Evolutionary conservation across 2,113 vertebrate genomes (phyloP), one percentile per base, ranked within the genome.

Genomic region (Aphelocoma coerulescens): DNA sequence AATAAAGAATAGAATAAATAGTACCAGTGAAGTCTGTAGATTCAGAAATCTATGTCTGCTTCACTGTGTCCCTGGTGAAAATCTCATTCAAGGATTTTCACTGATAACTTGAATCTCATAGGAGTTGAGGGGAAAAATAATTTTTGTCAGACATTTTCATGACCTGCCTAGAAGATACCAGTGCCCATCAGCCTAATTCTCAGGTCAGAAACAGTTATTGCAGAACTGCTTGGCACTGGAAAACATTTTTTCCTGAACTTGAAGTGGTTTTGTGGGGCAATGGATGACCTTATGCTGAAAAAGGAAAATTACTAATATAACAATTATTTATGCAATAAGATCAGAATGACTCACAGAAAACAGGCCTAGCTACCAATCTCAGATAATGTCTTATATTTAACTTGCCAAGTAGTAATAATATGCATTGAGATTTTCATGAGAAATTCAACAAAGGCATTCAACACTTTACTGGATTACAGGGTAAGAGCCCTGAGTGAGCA

Each of bases 401-500:
- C 44, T 90, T 83, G 17, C 16, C 22, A 48, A 68, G 19, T 16
- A 79, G 10, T 48, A 79, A 67, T 72, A 46, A 48, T 10, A 65
- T 72, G 35, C 69, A 37, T 24, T 61, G 27, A 72, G 10, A 57
- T 85, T 79, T 78, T 72, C 1, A 85, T 28, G 3, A 85, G 6
- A 59, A 67, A 79, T 72, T 35, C 57, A 62, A 81, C 37, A 46
- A 46, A 67, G 4, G 2, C 46, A 24, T 51, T 63, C 33, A 67
- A 28, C 15, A 30, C 4, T 58, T 81, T 33, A 74, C 4, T 51
- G 14, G 10, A 39, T 72, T 20, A 39, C 32, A 62, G 21, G 4
- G 7, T 5, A 75, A 78, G 22, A n/a, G 12, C 18, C 16, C 3
- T 2, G 2, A 33, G 2, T 46, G 2, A 66, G 3, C 3, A 49